Evolutionary conservation across 2,888 invertebrate genomes (phyloP), one percentile per base, ranked within the genome.

Genomic region (Lepidochrysops patricia): DNA sequence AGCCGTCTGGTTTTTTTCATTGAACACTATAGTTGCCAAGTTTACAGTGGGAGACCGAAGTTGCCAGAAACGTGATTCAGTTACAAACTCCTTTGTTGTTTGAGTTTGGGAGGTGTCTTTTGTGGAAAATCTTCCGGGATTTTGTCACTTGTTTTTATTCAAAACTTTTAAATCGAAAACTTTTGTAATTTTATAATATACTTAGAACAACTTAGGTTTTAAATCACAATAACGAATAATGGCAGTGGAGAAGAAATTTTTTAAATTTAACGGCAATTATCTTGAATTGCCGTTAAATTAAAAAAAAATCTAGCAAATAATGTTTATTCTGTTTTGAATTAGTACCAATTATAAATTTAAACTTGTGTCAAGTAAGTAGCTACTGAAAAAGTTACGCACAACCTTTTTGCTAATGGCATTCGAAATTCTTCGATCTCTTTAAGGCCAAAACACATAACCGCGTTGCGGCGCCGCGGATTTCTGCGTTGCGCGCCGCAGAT

Each of bases 21-120:
- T 29, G 27, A 54, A 54, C 54, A 54, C 32, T 54, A 54, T 19
- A 54, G 29, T 29, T 54, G 54, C 54, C 54, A 54, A 54, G 54
- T 54, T 54, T 54, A 54, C 54, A 19, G n/a, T 27, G 29, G 27
- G n/a, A 49, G 58, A 23, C 32, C 15, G 32, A 58, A 32, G 19
- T 49, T 58, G 29, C 32, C 23, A 49, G 61, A 50, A 58, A 60
- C 60, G 60, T 49, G 61, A 61, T 58, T 61, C 52, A 63, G 60
- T 63, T 63, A 63, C 60, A 43, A 61, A 63, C 57, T 63, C 60
- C 49, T 63, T 58, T 57, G 58, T 60, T 57, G 58, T 48, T 57
- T 48, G 50, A 63, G 60, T 61, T 57, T 60, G 61, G 54, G 57
- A 60, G 49, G 58, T 58, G 61, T 63, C 61, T 61, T 58, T 61